Conservation (phyloP, 2,888 invertebrate genomes). For the Venusia cambrica region DNA sequence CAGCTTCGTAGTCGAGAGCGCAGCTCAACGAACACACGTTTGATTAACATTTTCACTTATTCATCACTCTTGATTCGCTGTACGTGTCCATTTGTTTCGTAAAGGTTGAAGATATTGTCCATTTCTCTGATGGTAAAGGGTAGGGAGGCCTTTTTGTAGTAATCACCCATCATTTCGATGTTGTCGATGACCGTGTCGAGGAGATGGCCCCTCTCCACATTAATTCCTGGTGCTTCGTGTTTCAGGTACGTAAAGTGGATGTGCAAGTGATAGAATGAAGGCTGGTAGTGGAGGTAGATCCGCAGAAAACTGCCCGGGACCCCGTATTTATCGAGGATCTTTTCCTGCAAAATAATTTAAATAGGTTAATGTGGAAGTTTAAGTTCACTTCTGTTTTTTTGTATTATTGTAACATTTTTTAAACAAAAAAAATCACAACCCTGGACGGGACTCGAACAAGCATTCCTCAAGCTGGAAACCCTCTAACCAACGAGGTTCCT, state of each 20-base stretch:
- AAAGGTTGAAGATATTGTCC: slow-evolving; percentile 85
- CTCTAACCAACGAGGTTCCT: too few relatives aligned
- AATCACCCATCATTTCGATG: slow-evolving; percentile 89
- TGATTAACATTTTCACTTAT: slow-evolving; percentile 74
- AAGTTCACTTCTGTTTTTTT: too few relatives aligned
- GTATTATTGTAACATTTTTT: too few relatives aligned
- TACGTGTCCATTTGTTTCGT: slow-evolving; percentile 80
- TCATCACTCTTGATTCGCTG: slow-evolving; percentile 67
- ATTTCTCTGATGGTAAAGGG: slow-evolving; percentile 90
- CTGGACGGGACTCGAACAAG: too few relatives aligned
- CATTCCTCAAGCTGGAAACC: too few relatives aligned
- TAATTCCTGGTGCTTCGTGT: slow-evolving; percentile 91
- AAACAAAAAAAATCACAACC: too few relatives aligned
- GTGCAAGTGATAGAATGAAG: slow-evolving; percentile 98
- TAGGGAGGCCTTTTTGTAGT: slow-evolving; percentile 91
- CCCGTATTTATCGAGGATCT: slow-evolving; percentile 88
- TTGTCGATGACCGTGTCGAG: slow-evolving; percentile 94
- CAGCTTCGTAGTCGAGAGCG: slow-evolving; percentile 82
- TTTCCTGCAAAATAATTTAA: slow-evolving; percentile 82
- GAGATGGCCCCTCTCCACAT: slow-evolving; percentile 92
- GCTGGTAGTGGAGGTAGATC: slow-evolving; percentile 96
- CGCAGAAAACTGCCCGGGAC: slow-evolving; percentile 86
- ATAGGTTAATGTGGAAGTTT: slow-evolving; percentile 7
- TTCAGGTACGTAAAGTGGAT: slow-evolving; percentile 93
- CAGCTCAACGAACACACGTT: slow-evolving; percentile 80